These are phyloP conservation scores for Orthonyx spaldingii DNA, from an alignment of 2,113 vertebrate species.

Conservation along the genomic window DNA sequence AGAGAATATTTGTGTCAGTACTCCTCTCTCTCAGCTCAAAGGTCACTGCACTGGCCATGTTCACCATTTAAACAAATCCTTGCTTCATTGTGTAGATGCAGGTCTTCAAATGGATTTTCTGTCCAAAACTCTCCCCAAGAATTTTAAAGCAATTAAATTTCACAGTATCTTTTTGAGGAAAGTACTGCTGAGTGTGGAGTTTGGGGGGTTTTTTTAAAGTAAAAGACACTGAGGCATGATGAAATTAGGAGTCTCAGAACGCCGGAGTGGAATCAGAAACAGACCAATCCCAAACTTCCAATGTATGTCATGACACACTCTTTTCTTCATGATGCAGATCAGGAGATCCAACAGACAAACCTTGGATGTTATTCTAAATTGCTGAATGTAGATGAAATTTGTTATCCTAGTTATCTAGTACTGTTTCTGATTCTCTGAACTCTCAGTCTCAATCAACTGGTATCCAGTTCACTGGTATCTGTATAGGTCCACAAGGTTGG, in stretches of 20 bases:
- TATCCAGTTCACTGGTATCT: not conserved
- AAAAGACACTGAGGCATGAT: not conserved
- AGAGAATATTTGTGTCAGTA: not conserved
- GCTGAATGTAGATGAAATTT: not conserved
- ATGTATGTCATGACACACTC: not conserved
- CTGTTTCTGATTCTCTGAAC: not conserved
- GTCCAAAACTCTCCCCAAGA: not conserved
- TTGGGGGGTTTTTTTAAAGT: not conserved
- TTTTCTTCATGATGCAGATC: not conserved
- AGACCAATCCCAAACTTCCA: not conserved
- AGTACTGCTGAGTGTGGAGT: not conserved
- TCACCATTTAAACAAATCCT: not conserved
- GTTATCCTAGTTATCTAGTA: not conserved
- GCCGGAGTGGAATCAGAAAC: not conserved
- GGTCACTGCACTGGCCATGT: not conserved
- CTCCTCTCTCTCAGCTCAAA: not conserved
- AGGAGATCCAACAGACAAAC: not conserved
- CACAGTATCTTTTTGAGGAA: not conserved
- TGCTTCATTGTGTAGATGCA: not conserved
- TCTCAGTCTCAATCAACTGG: not conserved
- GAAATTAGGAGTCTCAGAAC: not conserved
- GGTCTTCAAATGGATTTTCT: not conserved
- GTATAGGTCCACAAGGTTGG: rapidly evolving
- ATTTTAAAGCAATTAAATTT: not conserved
- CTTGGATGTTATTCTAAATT: not conserved